A percentile compares a stretch with the other conserved stretches of the same genome.
phyloP scores from a whole-genome alignment of 2,797 vertebrate genomes.

The Fratercula arctica region DNA sequence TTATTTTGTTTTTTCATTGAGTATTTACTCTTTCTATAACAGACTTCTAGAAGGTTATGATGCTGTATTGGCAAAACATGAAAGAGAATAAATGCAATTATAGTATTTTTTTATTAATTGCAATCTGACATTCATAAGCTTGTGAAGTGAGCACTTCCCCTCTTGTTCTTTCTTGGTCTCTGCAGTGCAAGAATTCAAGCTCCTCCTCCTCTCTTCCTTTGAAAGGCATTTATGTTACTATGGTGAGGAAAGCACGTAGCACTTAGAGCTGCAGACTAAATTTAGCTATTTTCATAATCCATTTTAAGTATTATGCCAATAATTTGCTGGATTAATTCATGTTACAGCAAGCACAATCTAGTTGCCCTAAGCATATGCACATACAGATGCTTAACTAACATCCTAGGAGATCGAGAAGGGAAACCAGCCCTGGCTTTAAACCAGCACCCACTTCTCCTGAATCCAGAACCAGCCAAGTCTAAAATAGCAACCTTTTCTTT shows the following conservation, averaged over 20 bases:
- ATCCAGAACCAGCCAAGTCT: background rate
- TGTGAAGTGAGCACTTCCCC: background rate
- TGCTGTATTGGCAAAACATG: background rate
- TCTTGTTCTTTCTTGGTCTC: background rate
- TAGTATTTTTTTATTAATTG: background rate
- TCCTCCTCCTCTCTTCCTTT: background rate
- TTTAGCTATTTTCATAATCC: conserved; percentile 35
- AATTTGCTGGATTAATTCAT: background rate
- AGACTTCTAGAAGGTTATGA: background rate
- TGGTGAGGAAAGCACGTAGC: conserved; percentile 23
- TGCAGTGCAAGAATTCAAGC: background rate
- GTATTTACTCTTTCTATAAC: background rate
- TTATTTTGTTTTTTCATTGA: background rate
- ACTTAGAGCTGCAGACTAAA: conserved; percentile 38
- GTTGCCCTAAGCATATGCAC: background rate
- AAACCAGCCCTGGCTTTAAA: background rate
- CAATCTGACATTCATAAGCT: background rate
- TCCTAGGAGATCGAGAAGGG: background rate
- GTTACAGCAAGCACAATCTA: background rate
- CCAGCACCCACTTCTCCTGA: background rate
- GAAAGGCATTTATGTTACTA: conserved; percentile 43
- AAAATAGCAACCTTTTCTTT: background rate
- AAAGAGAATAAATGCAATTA: background rate
- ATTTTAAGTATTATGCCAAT: background rate
- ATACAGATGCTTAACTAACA: background rate